Evolutionary conservation across 2,888 invertebrate genomes (phyloP).

Genomic region (Tiliacea citrago): DNA sequence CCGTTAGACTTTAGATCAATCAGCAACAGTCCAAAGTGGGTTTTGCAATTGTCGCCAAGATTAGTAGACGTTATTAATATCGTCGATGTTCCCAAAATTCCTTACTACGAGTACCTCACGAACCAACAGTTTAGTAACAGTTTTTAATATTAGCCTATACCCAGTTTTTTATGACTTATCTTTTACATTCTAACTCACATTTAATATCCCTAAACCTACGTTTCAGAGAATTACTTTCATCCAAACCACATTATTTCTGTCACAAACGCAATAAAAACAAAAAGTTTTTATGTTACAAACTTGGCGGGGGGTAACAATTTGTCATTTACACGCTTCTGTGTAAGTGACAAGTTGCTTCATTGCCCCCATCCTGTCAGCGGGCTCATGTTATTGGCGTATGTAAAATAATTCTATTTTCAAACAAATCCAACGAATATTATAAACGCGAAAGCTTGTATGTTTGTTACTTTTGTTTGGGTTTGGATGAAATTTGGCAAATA

Average conservation of each 20-base stretch:
- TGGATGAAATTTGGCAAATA: neutral
- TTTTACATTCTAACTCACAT: neutral
- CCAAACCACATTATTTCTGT: constrained; percentile 6
- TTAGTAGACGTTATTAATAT: neutral
- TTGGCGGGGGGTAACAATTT: constrained; percentile 25
- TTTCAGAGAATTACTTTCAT: neutral
- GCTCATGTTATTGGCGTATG: neutral
- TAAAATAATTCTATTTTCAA: neutral
- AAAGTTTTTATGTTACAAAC: constrained; percentile 19
- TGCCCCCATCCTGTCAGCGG: constrained; percentile 23
- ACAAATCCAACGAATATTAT: neutral
- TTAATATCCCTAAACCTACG: neutral
- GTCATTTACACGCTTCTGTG: constrained; percentile 35
- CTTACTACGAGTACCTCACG: neutral
- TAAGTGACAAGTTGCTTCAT: constrained; percentile 42
- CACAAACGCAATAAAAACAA: constrained; percentile 29
- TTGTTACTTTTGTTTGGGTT: neutral
- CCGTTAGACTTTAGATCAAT: neutral
- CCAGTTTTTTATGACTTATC: neutral
- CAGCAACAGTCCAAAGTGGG: neutral
- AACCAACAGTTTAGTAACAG: neutral
- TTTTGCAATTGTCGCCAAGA: neutral
- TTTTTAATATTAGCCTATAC: neutral
- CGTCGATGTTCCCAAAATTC: neutral
- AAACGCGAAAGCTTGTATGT: neutral